Conservation (phyloP, 2,113 vertebrate species). For the Coptodon bakossiorum region DNA sequence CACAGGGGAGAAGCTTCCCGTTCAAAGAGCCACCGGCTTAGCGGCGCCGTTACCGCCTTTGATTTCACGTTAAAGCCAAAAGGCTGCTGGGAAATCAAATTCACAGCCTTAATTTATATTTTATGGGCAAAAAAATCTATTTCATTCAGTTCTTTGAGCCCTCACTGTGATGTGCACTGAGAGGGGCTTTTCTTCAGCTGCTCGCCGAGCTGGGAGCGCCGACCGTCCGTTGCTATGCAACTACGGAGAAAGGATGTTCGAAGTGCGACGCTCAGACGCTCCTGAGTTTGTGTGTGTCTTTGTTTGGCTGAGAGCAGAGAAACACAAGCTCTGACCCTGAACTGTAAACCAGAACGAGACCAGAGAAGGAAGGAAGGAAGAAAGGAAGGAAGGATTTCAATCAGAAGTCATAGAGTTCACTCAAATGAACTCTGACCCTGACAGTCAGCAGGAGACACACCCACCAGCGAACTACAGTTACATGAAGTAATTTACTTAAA, state of each 20-base stretch:
- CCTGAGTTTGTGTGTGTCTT: background rate
- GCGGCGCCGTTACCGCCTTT: rapidly evolving
- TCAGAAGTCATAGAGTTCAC: background rate
- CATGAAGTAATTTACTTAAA: background rate
- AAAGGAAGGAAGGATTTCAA: rapidly evolving
- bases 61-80: background rate
- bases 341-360: background rate
- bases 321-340: background rate
- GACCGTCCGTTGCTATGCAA: slow-evolving; percentile 32
- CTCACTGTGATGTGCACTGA: background rate
- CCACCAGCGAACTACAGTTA: background rate
- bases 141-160: background rate
- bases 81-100: background rate
- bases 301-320: background rate
- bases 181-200: background rate
- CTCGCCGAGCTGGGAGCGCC: background rate
- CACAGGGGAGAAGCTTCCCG: background rate
- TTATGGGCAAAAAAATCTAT: background rate
- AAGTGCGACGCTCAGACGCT: background rate
- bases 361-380: rapidly evolving
- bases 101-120: background rate
- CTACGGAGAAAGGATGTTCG: background rate
- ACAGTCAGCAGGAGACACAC: too few species aligned
- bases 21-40: background rate
- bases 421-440: background rate